Conservation (phyloP, 1,140 invertebrate genomes). For the Leptestheria dahalacensis region DNA sequence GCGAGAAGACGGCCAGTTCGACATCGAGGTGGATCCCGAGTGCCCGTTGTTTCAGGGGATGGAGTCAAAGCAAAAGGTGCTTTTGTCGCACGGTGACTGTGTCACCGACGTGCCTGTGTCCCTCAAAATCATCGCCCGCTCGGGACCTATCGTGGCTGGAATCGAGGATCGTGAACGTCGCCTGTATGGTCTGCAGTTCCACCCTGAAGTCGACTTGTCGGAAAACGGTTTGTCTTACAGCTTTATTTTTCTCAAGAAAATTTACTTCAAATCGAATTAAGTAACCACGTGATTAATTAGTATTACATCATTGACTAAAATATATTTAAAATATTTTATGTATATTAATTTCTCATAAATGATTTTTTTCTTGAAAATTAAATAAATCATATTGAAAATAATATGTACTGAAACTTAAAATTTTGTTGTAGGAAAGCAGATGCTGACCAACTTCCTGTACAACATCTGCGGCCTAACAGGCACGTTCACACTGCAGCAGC, state of each 20-base stretch:
- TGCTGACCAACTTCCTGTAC: constrained; percentile 90
- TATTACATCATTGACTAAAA: too few relatives aligned
- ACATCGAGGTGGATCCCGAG: constrained; percentile 72
- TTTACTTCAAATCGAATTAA: too few relatives aligned
- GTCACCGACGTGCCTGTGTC: constrained; percentile 75
- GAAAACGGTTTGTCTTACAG: background rate
- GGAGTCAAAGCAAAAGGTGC: constrained; percentile 69
- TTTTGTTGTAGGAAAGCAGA: constrained; percentile 49
- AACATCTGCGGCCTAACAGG: constrained; percentile 73
- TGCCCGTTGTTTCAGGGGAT: constrained; percentile 89
- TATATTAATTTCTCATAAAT: too few relatives aligned
- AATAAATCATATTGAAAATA: background rate
- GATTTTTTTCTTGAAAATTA: too few relatives aligned
- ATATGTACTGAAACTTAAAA: background rate
- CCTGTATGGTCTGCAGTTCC: constrained; percentile 96
- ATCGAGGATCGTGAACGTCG: constrained; percentile 81
- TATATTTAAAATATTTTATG: too few relatives aligned
- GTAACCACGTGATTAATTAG: too few relatives aligned
- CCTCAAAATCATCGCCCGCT: constrained; percentile 63
- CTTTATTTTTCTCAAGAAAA: background rate
- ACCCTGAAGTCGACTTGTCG: constrained; percentile 52
- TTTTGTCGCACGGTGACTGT: constrained; percentile 94
- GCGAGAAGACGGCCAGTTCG: constrained; percentile 89
- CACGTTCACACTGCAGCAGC: constrained; percentile 70
- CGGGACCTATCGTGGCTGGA: constrained; percentile 67